Conservation (phyloP, 2,888 invertebrate genomes). For the Chrysomela aeneicollis region DNA sequence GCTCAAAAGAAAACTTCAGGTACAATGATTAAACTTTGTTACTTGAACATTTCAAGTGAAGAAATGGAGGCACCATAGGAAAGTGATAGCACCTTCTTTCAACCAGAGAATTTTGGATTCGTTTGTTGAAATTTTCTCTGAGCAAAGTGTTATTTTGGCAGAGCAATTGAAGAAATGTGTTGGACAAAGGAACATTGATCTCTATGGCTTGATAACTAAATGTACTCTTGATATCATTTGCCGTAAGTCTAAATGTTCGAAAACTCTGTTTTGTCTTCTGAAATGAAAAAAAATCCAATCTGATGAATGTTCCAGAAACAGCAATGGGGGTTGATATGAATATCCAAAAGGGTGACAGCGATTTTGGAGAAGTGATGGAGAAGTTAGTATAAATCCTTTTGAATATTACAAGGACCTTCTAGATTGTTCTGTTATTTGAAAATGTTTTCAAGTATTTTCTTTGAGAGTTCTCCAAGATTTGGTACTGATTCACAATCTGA, state of each 20-base stretch:
- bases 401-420: not conserved
- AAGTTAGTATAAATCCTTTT: constrained; percentile 24
- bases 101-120: constrained; percentile 69
- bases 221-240: constrained; percentile 71
- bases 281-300: not conserved
- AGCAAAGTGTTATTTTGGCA: constrained; percentile 65
- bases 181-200: constrained; percentile 61
- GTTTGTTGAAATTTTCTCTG: constrained; percentile 68
- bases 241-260: constrained; percentile 61
- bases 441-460: too few species aligned
- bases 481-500: too few species aligned
- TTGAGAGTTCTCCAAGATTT: too few species aligned
- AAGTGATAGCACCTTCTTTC: constrained; percentile 70
- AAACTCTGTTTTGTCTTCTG: too few species aligned
- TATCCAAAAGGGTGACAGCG: constrained; percentile 27
- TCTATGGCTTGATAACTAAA: constrained; percentile 65
- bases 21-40: too few species aligned
- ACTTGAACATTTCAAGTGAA: constrained; percentile 60
- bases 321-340: constrained; percentile 33
- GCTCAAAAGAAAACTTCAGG: too few species aligned
- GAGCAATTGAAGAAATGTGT: constrained; percentile 59
- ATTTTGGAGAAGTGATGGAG: constrained; percentile 26
- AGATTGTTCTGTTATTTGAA: too few species aligned
- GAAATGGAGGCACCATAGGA: constrained; percentile 69
- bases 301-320: constrained; percentile 30